Conservation (phyloP, 2,797 vertebrate genomes). For the Gallinago solitaria region DNA sequence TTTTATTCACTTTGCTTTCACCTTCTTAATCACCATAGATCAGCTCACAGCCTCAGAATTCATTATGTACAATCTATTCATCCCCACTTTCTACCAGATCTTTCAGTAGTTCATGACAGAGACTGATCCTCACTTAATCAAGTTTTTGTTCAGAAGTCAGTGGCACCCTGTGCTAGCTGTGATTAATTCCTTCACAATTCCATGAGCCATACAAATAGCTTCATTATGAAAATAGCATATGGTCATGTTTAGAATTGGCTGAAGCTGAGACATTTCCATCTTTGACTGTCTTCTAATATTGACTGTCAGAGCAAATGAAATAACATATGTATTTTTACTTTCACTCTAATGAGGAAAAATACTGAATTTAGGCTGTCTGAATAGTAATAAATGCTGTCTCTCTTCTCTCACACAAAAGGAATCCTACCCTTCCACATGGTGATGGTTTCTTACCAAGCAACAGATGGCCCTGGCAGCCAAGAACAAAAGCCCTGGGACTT, state of each 20-base stretch:
- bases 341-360: not conserved
- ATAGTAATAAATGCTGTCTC: not conserved
- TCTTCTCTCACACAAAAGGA: not conserved
- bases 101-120: not conserved
- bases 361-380: not conserved
- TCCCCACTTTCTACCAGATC: not conserved
- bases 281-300: not conserved
- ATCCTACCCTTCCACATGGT: not conserved
- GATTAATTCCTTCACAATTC: conserved; percentile 9
- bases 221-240: not conserved
- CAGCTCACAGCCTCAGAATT: conserved; percentile 1
- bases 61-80: not conserved
- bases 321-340: not conserved
- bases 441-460: not conserved
- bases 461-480: not conserved
- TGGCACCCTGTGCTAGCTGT: conserved; percentile 2
- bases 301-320: not conserved
- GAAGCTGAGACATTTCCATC: not conserved
- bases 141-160: not conserved
- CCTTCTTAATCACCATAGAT: conserved; percentile 14
- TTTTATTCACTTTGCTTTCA: conserved; percentile 16
- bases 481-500: not conserved
- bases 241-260: not conserved
- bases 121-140: conserved; percentile 16
- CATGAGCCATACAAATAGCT: not conserved